Evolutionary conservation across 2,888 invertebrate species (phyloP).

Genomic region (Napeogenes inachia): DNA sequence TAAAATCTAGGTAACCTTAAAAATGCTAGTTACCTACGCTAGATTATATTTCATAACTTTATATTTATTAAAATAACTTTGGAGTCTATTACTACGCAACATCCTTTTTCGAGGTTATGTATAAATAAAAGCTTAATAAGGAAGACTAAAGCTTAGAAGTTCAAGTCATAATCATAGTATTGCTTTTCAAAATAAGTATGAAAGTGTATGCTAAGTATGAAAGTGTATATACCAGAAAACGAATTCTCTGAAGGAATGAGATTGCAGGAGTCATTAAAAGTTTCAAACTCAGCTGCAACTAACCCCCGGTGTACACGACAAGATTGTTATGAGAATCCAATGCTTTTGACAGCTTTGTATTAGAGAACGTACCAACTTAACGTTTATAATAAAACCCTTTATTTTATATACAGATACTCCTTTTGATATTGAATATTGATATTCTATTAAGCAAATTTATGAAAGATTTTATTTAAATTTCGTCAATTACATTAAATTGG

Average conservation of each 20-base stretch:
- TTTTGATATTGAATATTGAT: no score
- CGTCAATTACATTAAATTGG: no score
- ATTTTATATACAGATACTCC: neutral
- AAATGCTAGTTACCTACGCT: no score
- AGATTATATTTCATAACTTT: no score
- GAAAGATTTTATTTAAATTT: no score
- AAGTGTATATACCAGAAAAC: conserved; percentile 15
- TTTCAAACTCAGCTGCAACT: conserved; percentile 20
- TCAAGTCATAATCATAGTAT: neutral
- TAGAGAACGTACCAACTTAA: neutral
- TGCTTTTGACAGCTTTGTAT: conserved; percentile 7
- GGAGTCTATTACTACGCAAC: no score
- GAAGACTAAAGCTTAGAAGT: neutral
- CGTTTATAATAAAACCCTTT: no score
- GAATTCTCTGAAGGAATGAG: conserved; percentile 16
- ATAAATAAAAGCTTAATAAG: no score
- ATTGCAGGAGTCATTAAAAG: conserved; percentile 27
- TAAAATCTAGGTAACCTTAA: no score
- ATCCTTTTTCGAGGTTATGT: no score
- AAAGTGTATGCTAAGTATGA: neutral
- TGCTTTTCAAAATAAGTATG: neutral
- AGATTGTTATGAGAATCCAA: conserved; percentile 16
- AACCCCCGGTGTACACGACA: conserved; percentile 10
- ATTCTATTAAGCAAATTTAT: no score
- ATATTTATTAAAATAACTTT: no score